phyloP scores from a whole-genome alignment of 2,113 vertebrate genomes.

The Glaucidium brasilianum region DNA sequence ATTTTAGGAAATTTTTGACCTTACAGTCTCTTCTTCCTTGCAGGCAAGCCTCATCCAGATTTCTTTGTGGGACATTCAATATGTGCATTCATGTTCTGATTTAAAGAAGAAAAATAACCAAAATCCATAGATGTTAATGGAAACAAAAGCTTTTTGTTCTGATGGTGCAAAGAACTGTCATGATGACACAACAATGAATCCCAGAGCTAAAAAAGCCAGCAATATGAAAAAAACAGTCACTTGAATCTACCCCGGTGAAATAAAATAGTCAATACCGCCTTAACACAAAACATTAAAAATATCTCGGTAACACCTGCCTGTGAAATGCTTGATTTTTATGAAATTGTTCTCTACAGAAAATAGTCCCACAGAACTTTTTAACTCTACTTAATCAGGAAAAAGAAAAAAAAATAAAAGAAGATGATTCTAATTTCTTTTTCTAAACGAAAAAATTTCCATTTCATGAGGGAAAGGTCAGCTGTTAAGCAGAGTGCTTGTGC shows the following conservation, averaged over 20 bases:
- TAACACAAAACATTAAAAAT: neutral
- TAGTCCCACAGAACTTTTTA: neutral
- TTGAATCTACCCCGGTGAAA: neutral
- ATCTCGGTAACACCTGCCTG: neutral
- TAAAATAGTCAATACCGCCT: neutral
- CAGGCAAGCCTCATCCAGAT: neutral
- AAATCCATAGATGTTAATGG: neutral
- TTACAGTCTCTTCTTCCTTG: neutral
- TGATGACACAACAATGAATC: neutral
- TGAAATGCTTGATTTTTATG: neutral
- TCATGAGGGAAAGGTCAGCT: constrained; percentile 42
- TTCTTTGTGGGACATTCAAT: neutral
- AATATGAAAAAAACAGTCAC: neutral
- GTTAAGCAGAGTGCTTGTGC: neutral
- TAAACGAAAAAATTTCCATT: constrained; percentile 62
- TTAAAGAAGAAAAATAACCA: neutral
- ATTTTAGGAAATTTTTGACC: neutral
- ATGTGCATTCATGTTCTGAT: neutral
- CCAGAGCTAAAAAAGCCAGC: neutral
- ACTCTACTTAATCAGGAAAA: neutral
- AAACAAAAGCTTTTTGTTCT: neutral
- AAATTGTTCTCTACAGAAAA: constrained; percentile 7
- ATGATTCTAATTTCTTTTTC: constrained; percentile 57
- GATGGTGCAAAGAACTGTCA: neutral
- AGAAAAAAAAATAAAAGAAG: constrained; percentile 14